Base-by-base conservation (phyloP, 2,113 vertebrate genomes). In the Cinclus mexicanus region DNA sequence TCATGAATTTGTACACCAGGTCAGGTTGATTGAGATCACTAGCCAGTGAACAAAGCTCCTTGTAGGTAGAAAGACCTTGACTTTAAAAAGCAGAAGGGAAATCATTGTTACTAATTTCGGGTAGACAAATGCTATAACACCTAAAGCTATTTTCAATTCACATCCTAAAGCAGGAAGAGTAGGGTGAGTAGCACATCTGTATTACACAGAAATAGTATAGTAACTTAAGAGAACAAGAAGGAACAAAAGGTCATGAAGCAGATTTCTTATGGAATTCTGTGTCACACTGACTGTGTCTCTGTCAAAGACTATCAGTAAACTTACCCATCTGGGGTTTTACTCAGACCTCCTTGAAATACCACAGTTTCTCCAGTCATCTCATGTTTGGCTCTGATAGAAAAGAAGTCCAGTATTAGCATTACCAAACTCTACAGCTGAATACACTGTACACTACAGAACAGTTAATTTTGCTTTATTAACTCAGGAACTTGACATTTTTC, bases 1-100 rank as follows among this genome's bases (percentile, higher is more conserved):
- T 99, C 99, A 99, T 99, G 96, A 99, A 99, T 96, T 99, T 99
- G 96, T 99, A 99, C 50, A 99, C 98, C 14, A 99, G 98, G 94
- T 99, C 99, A 28, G 99, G 99, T 75, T 99, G 99, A 97, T 99
- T 99, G 74, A 99, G 98, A 96, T 99, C 99, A 83, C 99, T 99
- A 84, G 99, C 99, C 97, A 99, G 92, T 59, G 99, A 98, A 97
- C 99, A 99, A 89, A 99, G 99, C 81, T 99, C 99, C 96, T 99
- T 99, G 95, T 99, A 99, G 35, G 99, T 99, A 80, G 99, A 99
- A 88, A 99, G 98, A 70, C 98, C 98, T 74, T 99, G 99, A 90
- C 99, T 99, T 98, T 49, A 56, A 89, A 97, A 97, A 87, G 87
- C 49, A 95, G 41, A 97, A 96, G 55, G 28, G 76, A 94, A 83